These are phyloP conservation scores for Xestia sexstrigata DNA, from an alignment of 2,888 invertebrate genomes.

Conservation along the genomic window DNA sequence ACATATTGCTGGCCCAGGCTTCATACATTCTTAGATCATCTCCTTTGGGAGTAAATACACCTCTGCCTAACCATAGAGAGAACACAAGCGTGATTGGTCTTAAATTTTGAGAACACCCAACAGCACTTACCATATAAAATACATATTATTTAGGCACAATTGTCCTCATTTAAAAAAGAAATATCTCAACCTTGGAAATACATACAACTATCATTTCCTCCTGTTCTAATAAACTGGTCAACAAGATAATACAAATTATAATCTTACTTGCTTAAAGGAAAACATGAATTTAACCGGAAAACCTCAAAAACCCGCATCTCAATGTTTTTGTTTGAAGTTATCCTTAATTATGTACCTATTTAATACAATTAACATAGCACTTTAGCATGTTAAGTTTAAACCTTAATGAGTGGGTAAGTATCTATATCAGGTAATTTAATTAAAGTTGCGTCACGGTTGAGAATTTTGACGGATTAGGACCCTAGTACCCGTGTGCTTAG, in stretches of 20 bases:
- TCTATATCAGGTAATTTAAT: neutral
- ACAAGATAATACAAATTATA: neutral
- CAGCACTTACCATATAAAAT: too few relatives aligned
- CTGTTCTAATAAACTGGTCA: neutral
- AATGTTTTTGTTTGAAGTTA: slow-evolving; percentile 18
- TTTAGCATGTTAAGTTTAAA: neutral
- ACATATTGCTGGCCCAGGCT: too few relatives aligned
- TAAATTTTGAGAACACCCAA: too few relatives aligned
- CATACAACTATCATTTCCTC: slow-evolving; percentile 18
- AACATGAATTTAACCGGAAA: slow-evolving; percentile 8
- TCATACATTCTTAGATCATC: too few relatives aligned
- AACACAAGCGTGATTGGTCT: too few relatives aligned
- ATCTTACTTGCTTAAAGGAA: slow-evolving; percentile 1
- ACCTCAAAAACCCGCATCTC: neutral
- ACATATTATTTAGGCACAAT: too few relatives aligned
- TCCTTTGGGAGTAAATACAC: too few relatives aligned
- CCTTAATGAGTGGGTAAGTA: neutral
- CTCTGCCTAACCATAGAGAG: too few relatives aligned
- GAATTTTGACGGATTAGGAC: neutral
- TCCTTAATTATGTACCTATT: slow-evolving; percentile 10
- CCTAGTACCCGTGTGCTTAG: too few relatives aligned
- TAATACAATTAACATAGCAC: neutral
- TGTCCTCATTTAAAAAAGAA: neutral
- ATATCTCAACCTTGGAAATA: neutral
- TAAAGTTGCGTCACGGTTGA: neutral